A percentile compares a stretch with the other conserved stretches of the same genome.
Conservation (phyloP, 2,888 invertebrate species). For the Drosophila meridiana region DNA sequence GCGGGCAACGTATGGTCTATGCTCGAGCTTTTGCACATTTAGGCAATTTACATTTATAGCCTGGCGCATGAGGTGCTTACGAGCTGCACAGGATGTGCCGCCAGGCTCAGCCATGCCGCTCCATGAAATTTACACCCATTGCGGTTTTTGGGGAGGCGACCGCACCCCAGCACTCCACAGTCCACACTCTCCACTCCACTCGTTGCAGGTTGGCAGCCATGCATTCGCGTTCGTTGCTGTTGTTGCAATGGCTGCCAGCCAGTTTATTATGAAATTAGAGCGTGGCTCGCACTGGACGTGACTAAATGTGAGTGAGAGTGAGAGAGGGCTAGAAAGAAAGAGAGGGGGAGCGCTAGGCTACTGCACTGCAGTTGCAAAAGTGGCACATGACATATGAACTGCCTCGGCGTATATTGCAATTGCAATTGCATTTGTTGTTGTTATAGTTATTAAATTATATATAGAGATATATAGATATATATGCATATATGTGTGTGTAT, state of each 20-base stretch:
- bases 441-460: conserved; percentile 75
- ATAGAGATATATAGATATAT: conserved; percentile 12
- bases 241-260: conserved; percentile 60
- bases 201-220: conserved; percentile 47
- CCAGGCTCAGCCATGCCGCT: conserved; percentile 48
- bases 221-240: conserved; percentile 24
- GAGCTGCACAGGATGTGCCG: conserved; percentile 80
- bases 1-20: conserved; percentile 78
- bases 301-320: neutral
- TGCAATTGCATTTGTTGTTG: conserved; percentile 43
- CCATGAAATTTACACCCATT: conserved; percentile 78
- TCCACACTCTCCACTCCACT: neutral
- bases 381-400: conserved; percentile 79
- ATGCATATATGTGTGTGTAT: neutral
- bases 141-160: conserved; percentile 63
- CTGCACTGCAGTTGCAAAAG: conserved; percentile 73
- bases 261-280: conserved; percentile 83
- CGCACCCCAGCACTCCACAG: conserved; percentile 34
- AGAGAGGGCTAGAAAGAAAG: too few relatives aligned
- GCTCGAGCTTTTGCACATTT: conserved; percentile 81
- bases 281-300: conserved; percentile 48
- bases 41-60: conserved; percentile 82
- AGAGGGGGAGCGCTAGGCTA: conserved; percentile 2
- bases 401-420: conserved; percentile 23
- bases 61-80: conserved; percentile 82